A percentile compares a stretch with the other conserved stretches of the same genome.
These are phyloP conservation scores for Brachionus asplanchnoidis DNA, from an alignment of 1,140 invertebrate species.

Conservation along the genomic window DNA sequence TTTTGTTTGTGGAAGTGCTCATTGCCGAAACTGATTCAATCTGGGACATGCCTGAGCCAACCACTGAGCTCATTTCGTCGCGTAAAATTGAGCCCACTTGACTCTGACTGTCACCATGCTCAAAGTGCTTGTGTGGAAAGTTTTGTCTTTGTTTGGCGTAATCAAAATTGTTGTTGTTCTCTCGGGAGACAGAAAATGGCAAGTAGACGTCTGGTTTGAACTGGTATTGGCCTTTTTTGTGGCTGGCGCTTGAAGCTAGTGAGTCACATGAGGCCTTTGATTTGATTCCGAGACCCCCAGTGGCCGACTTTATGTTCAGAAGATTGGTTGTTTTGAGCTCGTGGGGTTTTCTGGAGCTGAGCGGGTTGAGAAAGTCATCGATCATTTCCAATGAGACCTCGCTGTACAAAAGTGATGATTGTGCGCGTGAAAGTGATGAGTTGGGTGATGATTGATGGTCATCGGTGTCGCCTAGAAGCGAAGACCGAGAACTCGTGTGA, in stretches of 20 bases:
- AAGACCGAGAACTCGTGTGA: neutral
- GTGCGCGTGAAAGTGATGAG: neutral
- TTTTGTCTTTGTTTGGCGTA: neutral
- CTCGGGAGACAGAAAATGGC: neutral
- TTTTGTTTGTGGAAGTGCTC: neutral
- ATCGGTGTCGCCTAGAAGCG: neutral
- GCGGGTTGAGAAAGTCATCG: conserved; percentile 15
- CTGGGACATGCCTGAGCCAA: conserved; percentile 35
- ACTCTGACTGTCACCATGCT: neutral
- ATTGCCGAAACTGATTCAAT: conserved; percentile 23
- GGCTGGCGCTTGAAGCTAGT: neutral
- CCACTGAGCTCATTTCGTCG: conserved; percentile 4
- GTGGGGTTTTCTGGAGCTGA: neutral
- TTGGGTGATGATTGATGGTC: neutral
- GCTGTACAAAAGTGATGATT: neutral
- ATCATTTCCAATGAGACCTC: conserved; percentile 38
- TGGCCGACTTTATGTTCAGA: neutral
- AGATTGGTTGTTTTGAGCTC: neutral
- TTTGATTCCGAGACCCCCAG: neutral
- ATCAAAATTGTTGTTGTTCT: neutral
- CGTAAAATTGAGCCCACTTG: neutral
- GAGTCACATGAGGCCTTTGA: neutral
- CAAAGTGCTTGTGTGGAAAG: neutral
- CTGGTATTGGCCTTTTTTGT: neutral
- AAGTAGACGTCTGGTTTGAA: neutral